These are phyloP conservation scores for Muscicapa striata DNA, from an alignment of 2,797 vertebrate species.

Conservation along the genomic window DNA sequence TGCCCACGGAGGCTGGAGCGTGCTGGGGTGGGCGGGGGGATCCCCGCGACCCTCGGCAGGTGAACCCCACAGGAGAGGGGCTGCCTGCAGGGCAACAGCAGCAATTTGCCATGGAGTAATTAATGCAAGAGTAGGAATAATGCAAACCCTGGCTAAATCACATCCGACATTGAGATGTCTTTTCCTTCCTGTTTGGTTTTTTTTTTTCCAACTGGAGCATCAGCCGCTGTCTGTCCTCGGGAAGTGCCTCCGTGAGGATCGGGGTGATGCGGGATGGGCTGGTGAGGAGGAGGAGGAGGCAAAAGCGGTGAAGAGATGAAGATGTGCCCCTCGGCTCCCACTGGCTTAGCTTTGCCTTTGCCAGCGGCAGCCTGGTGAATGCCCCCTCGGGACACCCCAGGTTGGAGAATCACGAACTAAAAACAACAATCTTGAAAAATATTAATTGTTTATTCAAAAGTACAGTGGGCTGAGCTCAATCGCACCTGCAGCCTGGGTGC, in stretches of 20 bases:
- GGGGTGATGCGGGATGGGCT: rapidly evolving
- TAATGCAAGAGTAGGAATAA: background rate
- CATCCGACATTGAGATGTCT: background rate
- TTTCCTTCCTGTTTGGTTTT: background rate
- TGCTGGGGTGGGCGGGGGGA: no score
- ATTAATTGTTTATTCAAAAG: background rate
- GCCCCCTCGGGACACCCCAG: background rate
- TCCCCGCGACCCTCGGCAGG: background rate
- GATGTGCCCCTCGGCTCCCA: rapidly evolving
- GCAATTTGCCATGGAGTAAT: background rate
- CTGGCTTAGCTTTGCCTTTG: background rate
- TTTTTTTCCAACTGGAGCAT: background rate
- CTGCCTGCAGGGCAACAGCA: background rate
- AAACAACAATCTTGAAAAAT: background rate
- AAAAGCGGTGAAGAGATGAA: rapidly evolving
- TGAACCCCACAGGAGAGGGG: background rate
- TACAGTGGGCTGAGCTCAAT: background rate
- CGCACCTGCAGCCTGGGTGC: background rate
- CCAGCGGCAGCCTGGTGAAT: rapidly evolving
- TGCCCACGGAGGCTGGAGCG: background rate
- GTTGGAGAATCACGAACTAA: background rate
- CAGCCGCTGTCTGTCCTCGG: background rate
- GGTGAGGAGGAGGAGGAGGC: background rate
- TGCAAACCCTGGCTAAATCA: background rate
- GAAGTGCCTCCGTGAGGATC: rapidly evolving